Base-by-base conservation (phyloP, 1,140 invertebrate species). In the Meloidogyne exigua region DNA sequence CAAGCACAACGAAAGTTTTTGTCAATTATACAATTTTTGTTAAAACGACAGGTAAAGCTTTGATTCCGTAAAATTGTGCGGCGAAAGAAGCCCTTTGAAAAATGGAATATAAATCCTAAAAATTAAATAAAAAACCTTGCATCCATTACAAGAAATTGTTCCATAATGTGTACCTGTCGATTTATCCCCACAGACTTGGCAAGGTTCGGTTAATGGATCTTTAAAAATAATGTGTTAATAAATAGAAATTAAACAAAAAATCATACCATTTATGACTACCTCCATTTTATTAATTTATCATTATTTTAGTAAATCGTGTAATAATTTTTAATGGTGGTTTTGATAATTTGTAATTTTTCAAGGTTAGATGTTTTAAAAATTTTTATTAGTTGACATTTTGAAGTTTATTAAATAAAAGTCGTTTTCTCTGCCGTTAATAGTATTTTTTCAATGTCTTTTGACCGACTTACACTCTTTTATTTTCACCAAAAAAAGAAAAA, bases 21-120 rank as follows among this genome's bases (percentile, higher is more conserved):
- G 88, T 98, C 95, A 42, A 99, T 94, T 0, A 95, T 91, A 87
- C 96, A 98, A 88, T 92, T 93, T 85, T 95, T 91, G 84, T 91
- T 93, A 89, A 96, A 96, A 88, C 95, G 92, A 91, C 96, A 98
- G 0, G 93, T 93, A 88, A 98, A 99, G 9, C 93, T 90, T 88
- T 98, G 95, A 89, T 95, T 97, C 88, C 98, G 98, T 39, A 96
- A 90, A 0, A 99, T 94, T 65, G 93, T 95, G 67, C 95, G 89
- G 26, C 95, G 89, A 87, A 96, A 96, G 89, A 96, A 96, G 94
- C 94, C 95, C 87, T 96, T 66, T 70, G 83, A 83, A 26, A 78
- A 2, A 32, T 32, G n/a, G n/a, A 26, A 75, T 28, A 13, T 36
- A 75, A 44, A 42, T 42, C 15, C 15, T 15, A 26, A 21, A 26